Percentiles rank a stretch among this genome's conserved stretches.
Conservation (phyloP, 2,888 invertebrate genomes). For the Eupithecia inturbata region DNA sequence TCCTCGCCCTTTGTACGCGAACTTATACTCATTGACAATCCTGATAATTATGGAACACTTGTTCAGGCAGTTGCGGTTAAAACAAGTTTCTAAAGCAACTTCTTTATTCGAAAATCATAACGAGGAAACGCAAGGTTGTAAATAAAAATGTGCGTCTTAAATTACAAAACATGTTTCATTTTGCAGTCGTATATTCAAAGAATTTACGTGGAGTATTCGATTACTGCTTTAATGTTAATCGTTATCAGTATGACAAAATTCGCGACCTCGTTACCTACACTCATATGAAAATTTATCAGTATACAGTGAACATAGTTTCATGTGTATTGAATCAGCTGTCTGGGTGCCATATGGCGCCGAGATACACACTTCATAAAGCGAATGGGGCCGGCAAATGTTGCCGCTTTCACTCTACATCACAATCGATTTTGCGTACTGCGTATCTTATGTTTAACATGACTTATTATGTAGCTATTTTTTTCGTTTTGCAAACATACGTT, state of each 20-base stretch:
- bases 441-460: conserved; percentile 26
- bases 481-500: conserved; percentile 19
- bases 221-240: conserved; percentile 17
- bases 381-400: conserved; percentile 81
- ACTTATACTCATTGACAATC: conserved; percentile 60
- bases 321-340: conserved; percentile 73
- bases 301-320: conserved; percentile 40
- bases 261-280: conserved; percentile 42
- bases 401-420: conserved; percentile 81
- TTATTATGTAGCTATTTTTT: conserved; percentile 21
- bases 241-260: conserved; percentile 32
- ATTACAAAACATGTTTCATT: conserved; percentile 13
- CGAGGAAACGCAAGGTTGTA: conserved; percentile 3
- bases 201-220: conserved; percentile 14
- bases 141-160: conserved; percentile 8
- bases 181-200: conserved; percentile 10
- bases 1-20: conserved; percentile 62
- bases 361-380: conserved; percentile 75
- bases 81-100: background rate
- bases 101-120: conserved; percentile 3
- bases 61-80: conserved; percentile 11
- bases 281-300: conserved; percentile 27
- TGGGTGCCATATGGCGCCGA: conserved; percentile 76
- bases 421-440: conserved; percentile 65
- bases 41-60: conserved; percentile 16